These are phyloP conservation scores for Crocodylus rhombifer DNA, from an alignment of 2,797 vertebrate species.

Conservation along the genomic window DNA sequence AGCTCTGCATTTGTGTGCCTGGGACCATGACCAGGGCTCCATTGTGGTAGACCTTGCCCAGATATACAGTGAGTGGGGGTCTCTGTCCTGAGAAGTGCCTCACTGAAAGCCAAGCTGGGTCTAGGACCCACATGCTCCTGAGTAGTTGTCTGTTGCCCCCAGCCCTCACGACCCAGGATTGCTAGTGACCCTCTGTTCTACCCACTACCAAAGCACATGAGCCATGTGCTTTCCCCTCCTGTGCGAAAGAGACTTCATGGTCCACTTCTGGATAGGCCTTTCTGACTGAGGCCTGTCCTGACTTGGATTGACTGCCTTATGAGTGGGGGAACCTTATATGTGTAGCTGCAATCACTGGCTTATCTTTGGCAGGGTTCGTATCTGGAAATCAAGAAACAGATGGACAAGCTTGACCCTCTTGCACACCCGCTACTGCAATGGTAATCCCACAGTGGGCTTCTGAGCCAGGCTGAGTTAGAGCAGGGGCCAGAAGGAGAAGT, in stretches of 20 bases:
- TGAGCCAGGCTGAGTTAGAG: no score
- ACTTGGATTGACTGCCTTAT: background rate
- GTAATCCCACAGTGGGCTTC: slow-evolving; percentile 67
- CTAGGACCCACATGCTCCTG: no score
- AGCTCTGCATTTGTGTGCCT: no score
- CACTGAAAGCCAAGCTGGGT: no score
- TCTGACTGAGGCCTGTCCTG: fast-evolving
- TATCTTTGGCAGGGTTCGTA: slow-evolving; percentile 91
- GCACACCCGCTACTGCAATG: slow-evolving; percentile 97
- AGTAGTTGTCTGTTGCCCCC: no score
- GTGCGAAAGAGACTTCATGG: background rate
- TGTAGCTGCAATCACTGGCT: background rate
- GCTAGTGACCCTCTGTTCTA: background rate
- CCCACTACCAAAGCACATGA: background rate
- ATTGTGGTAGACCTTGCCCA: no score
- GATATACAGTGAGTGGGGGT: no score
- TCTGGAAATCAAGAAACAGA: slow-evolving; percentile 99
- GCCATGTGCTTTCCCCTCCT: no score
- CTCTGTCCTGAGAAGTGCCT: no score
- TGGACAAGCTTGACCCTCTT: slow-evolving; percentile 98
- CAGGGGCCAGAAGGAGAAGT: background rate
- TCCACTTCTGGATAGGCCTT: background rate
- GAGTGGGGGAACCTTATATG: background rate
- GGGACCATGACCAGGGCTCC: no score
- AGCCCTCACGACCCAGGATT: no score